Conservation (phyloP, 53 echinoderm and acorn worm genomes). For the Zoroaster sp. region DNA sequence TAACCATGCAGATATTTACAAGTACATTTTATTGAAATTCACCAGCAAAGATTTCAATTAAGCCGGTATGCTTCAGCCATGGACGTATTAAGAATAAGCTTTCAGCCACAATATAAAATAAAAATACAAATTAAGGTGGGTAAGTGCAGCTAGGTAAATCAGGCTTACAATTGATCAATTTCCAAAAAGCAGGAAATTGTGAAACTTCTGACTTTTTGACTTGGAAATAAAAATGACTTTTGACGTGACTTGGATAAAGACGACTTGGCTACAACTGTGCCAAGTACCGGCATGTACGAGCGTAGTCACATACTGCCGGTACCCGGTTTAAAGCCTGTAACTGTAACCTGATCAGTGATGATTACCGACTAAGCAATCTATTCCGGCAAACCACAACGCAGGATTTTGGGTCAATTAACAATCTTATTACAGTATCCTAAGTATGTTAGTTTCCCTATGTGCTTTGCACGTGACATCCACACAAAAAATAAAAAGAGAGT, state of each 20-base stretch:
- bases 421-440: background rate
- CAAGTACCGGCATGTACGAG: too few relatives aligned
- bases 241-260: too few relatives aligned
- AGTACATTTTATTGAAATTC: background rate
- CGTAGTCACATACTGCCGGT: too few relatives aligned
- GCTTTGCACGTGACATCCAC: background rate
- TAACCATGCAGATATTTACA: background rate
- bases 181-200: too few relatives aligned
- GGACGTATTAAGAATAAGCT: too few relatives aligned
- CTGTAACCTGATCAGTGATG: background rate
- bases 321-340: background rate
- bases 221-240: too few relatives aligned
- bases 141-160: too few relatives aligned
- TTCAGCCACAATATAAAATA: too few relatives aligned
- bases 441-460: background rate
- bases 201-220: too few relatives aligned
- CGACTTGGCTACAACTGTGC: too few relatives aligned
- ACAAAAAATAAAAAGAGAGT: background rate
- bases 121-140: too few relatives aligned
- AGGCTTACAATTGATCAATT: too few relatives aligned
- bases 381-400: background rate
- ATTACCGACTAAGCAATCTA: conserved; percentile 1
- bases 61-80: background rate
- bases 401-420: background rate
- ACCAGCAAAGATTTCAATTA: background rate